Conservation (phyloP, 53 echinoderm and acorn worm species). For the Hippasteria phrygiana region DNA sequence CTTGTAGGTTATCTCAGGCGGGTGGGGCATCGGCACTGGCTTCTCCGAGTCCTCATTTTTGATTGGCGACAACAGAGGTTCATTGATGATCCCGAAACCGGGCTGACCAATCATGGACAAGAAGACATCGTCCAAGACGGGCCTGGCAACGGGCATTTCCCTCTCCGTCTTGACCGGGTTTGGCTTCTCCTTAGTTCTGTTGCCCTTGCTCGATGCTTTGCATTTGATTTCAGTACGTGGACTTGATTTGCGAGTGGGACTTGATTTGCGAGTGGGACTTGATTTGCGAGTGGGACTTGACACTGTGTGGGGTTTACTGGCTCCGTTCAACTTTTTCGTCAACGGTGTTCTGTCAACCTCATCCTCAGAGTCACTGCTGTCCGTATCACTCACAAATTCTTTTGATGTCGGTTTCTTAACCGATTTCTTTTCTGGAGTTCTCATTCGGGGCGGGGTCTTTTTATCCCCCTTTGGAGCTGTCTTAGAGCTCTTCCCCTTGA, state of each 20-base stretch:
- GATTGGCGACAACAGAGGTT: conserved; percentile 64
- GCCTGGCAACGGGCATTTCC: not conserved
- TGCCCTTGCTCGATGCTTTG: conserved; percentile 39
- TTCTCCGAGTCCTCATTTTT: conserved; percentile 54
- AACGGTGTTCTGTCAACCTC: conserved; percentile 37
- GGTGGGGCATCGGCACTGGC: conserved; percentile 7
- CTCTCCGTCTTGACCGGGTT: conserved; percentile 20
- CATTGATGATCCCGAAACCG: conserved; percentile 14
- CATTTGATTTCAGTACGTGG: conserved; percentile 30
- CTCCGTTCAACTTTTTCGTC: conserved; percentile 46
- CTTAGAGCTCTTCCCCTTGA: conserved; percentile 52
- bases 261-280: conserved; percentile 18
- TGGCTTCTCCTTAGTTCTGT: conserved; percentile 48
- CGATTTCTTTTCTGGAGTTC: conserved; percentile 41
- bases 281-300: conserved; percentile 25
- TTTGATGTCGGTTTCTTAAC: conserved; percentile 29
- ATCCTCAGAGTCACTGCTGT: conserved; percentile 58
- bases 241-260: conserved; percentile 27
- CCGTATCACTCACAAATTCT: conserved; percentile 57
- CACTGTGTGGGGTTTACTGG: conserved; percentile 25
- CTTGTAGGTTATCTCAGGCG: conserved; percentile 46
- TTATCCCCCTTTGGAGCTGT: conserved; percentile 58
- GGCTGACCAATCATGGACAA: conserved; percentile 34
- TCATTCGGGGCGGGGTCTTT: conserved; percentile 40
- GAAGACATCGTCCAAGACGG: conserved; percentile 55